Conservation (phyloP, 2,888 invertebrate genomes). For the Hypomecis atomaria region DNA sequence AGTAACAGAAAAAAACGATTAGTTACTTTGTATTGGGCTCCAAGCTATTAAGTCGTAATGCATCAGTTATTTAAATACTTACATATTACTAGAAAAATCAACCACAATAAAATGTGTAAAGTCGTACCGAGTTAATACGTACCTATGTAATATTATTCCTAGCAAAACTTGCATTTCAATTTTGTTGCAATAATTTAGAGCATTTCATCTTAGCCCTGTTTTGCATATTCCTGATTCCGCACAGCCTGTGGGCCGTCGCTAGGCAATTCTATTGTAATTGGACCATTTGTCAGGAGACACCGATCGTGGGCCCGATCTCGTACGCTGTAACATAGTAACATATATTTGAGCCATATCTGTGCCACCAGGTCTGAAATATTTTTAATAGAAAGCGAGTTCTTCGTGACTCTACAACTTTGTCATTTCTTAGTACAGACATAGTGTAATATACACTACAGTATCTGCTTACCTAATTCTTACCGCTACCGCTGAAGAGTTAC, state of each 20-base stretch:
- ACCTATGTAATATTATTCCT: neutral
- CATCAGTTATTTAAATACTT: too few relatives aligned
- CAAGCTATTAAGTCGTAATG: too few relatives aligned
- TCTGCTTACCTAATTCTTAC: too few relatives aligned
- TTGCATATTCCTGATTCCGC: slow-evolving; percentile 11
- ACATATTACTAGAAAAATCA: too few relatives aligned
- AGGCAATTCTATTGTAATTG: slow-evolving; percentile 66
- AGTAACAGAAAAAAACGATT: too few relatives aligned
- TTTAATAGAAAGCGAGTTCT: neutral
- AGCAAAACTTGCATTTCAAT: neutral
- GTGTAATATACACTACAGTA: too few relatives aligned
- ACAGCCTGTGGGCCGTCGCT: slow-evolving; percentile 41
- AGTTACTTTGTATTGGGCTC: too few relatives aligned
- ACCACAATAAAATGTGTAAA: neutral
- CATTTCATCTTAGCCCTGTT: slow-evolving; percentile 1
- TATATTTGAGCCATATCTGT: neutral
- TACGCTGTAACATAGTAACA: slow-evolving; percentile 13
- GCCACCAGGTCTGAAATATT: neutral
- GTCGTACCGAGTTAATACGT: neutral
- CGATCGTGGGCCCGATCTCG: slow-evolving; percentile 23
- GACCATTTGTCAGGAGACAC: slow-evolving; percentile 59
- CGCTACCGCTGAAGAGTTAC: neutral
- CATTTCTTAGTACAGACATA: neutral
- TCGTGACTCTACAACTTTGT: neutral
- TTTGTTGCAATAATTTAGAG: neutral